A percentile compares a stretch with the other conserved stretches of the same genome.
These are phyloP conservation scores for Rattus rattus DNA, from an alignment of 2,113 vertebrate species.

Conservation along the genomic window DNA sequence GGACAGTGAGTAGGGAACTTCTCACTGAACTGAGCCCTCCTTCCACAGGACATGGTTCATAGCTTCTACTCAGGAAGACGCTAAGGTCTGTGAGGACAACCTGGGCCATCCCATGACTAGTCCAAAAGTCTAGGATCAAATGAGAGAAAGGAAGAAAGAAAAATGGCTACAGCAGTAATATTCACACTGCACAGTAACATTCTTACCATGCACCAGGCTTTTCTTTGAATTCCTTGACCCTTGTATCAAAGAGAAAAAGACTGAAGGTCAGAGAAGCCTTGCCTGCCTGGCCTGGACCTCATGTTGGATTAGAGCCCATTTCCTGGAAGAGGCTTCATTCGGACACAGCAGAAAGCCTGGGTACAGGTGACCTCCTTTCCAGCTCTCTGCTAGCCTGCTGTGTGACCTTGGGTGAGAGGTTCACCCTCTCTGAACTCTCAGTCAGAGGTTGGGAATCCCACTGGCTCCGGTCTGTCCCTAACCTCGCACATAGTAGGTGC, in stretches of 20 bases:
- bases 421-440: background rate
- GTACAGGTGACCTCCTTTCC: background rate
- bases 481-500: conserved; percentile 70
- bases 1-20: background rate
- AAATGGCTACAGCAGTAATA: rapidly evolving
- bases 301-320: background rate
- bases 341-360: background rate
- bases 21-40: rapidly evolving
- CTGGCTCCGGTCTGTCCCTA: background rate
- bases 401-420: background rate
- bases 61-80: rapidly evolving
- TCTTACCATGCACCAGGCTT: background rate
- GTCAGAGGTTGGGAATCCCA: background rate
- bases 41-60: rapidly evolving
- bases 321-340: background rate
- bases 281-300: background rate
- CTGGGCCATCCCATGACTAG: rapidly evolving
- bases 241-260: background rate
- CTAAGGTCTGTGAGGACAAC: background rate
- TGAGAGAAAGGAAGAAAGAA: background rate
- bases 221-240: rapidly evolving
- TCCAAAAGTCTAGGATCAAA: rapidly evolving
- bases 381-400: background rate
- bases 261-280: background rate
- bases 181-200: rapidly evolving